Conservation (phyloP, 2,888 invertebrate genomes). For the Nymphalis urticae region DNA sequence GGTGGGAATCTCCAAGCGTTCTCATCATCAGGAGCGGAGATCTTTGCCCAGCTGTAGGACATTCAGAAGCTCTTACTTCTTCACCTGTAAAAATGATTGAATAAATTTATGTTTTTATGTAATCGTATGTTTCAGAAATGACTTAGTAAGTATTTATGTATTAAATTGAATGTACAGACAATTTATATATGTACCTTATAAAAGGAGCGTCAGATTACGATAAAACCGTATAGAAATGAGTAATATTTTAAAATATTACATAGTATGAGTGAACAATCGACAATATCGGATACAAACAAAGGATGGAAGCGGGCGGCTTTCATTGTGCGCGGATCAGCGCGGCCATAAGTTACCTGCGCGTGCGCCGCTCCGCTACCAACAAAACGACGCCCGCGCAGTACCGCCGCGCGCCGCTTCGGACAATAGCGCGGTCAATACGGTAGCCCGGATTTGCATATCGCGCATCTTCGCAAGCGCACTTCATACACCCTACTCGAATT, state of each 20-base stretch:
- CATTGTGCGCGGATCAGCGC: conserved; percentile 46
- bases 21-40: too few relatives aligned
- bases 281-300: conserved; percentile 53
- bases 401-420: conserved; percentile 40
- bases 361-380: conserved; percentile 37
- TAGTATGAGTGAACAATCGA: conserved; percentile 59
- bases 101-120: too few relatives aligned
- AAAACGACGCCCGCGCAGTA: conserved; percentile 45
- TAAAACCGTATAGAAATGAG: conserved; percentile 26
- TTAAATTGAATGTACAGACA: neutral
- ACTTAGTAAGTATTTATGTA: too few relatives aligned
- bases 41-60: too few relatives aligned
- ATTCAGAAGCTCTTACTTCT: too few relatives aligned
- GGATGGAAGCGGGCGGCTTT: conserved; percentile 48
- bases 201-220: conserved; percentile 3
- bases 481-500: conserved; percentile 5
- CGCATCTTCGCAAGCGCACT: conserved; percentile 53
- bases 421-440: conserved; percentile 71
- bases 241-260: conserved; percentile 43
- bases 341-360: conserved; percentile 64
- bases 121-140: too few relatives aligned
- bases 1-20: too few relatives aligned
- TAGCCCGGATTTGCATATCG: conserved; percentile 74
- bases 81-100: too few relatives aligned
- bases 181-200: neutral